Conservation (phyloP, 2,113 vertebrate species). For the Neopipo cinnamomea region DNA sequence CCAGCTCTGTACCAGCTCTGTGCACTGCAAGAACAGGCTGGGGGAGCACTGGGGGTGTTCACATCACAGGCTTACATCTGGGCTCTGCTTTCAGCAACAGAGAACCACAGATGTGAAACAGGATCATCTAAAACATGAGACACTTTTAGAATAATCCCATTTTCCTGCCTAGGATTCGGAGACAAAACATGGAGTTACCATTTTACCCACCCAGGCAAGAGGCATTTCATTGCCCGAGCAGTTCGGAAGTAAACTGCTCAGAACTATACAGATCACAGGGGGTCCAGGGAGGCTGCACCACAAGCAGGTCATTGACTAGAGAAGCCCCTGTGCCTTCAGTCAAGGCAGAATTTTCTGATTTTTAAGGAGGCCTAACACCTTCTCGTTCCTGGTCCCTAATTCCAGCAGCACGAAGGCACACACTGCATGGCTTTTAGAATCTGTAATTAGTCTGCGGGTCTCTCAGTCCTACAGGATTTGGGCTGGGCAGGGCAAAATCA, state of each 20-base stretch:
- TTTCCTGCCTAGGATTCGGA: neutral
- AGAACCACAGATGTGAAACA: neutral
- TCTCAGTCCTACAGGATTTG: neutral
- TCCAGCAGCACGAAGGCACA: neutral
- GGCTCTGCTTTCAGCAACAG: neutral
- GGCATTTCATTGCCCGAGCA: neutral
- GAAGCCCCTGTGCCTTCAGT: neutral
- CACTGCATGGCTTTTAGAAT: neutral
- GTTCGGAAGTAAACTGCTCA: neutral
- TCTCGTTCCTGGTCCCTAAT: neutral
- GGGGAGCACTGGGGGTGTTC: rapidly evolving
- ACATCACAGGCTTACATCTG: rapidly evolving
- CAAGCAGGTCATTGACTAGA: neutral
- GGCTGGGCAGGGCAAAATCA: neutral
- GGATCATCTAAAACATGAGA: neutral
- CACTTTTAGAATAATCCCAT: rapidly evolving
- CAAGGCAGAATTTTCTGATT: neutral
- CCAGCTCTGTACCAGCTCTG: rapidly evolving
- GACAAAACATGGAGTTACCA: neutral
- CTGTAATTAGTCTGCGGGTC: neutral
- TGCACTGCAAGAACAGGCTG: neutral
- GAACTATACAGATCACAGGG: neutral
- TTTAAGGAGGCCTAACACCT: neutral
- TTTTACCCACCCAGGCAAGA: neutral
- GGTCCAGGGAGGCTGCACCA: neutral